A percentile compares a stretch with the other conserved stretches of the same genome.
These are phyloP conservation scores for Clinocottus analis DNA, from an alignment of 2,113 vertebrate species.

Conservation along the genomic window DNA sequence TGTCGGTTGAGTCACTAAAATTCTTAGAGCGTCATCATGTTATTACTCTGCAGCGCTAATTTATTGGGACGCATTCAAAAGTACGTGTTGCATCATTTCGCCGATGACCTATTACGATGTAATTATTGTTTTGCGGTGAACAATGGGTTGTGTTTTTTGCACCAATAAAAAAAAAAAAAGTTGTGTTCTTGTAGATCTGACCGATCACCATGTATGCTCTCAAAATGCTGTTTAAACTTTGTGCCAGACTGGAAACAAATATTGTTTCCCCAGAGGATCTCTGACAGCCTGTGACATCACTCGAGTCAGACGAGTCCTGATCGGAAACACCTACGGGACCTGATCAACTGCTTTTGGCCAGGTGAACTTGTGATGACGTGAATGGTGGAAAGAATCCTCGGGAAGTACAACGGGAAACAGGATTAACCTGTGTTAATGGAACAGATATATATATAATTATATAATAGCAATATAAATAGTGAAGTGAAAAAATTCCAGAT, in stretches of 20 bases:
- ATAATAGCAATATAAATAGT: background rate
- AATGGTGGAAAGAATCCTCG: no score
- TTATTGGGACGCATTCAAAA: background rate
- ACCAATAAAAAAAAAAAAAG: background rate
- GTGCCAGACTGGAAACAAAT: background rate
- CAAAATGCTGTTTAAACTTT: background rate
- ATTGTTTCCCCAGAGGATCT: background rate
- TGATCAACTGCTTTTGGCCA: conserved; percentile 37
- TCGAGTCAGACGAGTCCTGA: conserved; percentile 37
- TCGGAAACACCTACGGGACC: conserved; percentile 53
- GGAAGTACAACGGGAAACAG: background rate
- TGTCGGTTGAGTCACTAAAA: conserved; percentile 24
- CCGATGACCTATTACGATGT: background rate
- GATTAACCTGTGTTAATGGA: background rate
- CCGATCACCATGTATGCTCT: background rate
- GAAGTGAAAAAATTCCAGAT: conserved; percentile 12
- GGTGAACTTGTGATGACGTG: background rate
- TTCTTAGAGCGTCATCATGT: conserved; percentile 24
- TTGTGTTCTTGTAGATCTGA: background rate
- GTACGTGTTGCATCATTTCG: background rate
- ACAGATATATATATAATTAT: no score
- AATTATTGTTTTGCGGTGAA: background rate
- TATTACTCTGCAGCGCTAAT: background rate
- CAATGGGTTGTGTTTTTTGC: background rate
- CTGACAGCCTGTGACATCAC: background rate